These are phyloP conservation scores for Aegypius monachus DNA, from an alignment of 2,113 vertebrate species.

Conservation along the genomic window DNA sequence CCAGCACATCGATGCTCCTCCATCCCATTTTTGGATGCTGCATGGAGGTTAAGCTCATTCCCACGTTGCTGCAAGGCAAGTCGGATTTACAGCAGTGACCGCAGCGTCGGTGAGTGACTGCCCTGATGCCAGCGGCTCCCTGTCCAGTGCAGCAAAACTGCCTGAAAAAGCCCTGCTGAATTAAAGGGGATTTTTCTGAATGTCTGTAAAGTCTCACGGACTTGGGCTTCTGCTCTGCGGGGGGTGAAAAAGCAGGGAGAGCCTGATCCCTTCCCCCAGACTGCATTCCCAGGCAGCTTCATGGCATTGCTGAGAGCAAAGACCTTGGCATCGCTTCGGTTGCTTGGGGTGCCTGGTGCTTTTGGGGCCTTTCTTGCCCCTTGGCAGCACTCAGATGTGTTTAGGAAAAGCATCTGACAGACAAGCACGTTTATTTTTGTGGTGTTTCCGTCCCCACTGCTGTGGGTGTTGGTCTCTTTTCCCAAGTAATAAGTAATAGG, in stretches of 20 bases:
- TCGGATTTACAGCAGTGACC: background rate
- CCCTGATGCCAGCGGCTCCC: background rate
- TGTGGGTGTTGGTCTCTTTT: background rate
- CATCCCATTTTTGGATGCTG: background rate
- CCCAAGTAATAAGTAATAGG: background rate
- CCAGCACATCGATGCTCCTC: background rate
- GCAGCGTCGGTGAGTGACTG: background rate
- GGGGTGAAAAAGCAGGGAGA: background rate
- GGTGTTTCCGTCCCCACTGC: background rate
- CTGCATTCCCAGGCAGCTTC: background rate
- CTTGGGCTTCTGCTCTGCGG: background rate
- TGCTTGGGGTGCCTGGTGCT: background rate
- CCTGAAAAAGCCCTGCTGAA: background rate
- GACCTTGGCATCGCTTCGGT: background rate
- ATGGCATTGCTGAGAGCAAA: background rate
- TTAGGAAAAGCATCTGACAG: background rate
- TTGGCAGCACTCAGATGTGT: background rate
- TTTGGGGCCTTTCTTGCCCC: background rate
- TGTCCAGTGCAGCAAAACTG: background rate
- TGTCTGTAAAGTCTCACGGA: background rate
- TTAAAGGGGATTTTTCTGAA: background rate
- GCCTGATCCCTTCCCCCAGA: fast-evolving
- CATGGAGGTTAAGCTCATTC: background rate
- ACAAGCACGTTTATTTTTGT: background rate
- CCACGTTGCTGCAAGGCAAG: background rate